These are phyloP conservation scores for Drosophila neotestacea DNA, from an alignment of 2,888 invertebrate species.

Conservation along the genomic window DNA sequence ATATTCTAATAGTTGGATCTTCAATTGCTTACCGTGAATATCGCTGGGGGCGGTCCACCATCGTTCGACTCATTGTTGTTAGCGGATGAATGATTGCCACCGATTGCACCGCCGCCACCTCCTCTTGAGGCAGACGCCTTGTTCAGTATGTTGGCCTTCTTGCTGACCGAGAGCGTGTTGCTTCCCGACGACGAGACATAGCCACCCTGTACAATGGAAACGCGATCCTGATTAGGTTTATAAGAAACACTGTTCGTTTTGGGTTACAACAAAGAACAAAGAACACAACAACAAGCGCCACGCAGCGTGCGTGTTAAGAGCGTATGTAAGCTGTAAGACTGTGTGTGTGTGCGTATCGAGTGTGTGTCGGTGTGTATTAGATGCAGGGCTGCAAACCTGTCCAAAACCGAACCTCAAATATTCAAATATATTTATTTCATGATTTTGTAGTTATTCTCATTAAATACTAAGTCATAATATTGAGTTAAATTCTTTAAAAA, in stretches of 20 bases:
- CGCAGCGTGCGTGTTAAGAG: slow-evolving; percentile 83
- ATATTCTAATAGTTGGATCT: background rate
- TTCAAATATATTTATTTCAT: no score
- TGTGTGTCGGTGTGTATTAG: background rate
- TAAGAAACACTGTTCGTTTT: slow-evolving; percentile 83
- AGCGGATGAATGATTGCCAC: slow-evolving; percentile 66
- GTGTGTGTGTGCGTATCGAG: slow-evolving; percentile 2
- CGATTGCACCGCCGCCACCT: slow-evolving; percentile 77
- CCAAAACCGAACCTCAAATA: no score
- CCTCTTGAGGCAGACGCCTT: slow-evolving; percentile 87
- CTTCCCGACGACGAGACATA: slow-evolving; percentile 87
- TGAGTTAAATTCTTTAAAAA: no score
- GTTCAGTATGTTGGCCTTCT: slow-evolving; percentile 93
- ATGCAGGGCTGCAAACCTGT: no score
- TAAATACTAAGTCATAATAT: no score
- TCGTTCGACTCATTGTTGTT: slow-evolving; percentile 78
- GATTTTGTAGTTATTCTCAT: no score
- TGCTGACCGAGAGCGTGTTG: slow-evolving; percentile 89
- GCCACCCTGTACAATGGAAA: slow-evolving; percentile 89
- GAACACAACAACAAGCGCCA: slow-evolving; percentile 83
- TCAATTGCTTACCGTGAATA: slow-evolving; percentile 83
- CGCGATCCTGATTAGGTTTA: slow-evolving; percentile 88
- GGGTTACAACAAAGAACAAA: slow-evolving; percentile 74
- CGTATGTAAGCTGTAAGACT: slow-evolving; percentile 50
- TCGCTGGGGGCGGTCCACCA: slow-evolving; percentile 63